Percentiles rank a stretch among this genome's conserved stretches.
These are phyloP conservation scores for Speoplatyrhinus poulsoni DNA, from an alignment of 2,113 vertebrate species.

Conservation along the genomic window DNA sequence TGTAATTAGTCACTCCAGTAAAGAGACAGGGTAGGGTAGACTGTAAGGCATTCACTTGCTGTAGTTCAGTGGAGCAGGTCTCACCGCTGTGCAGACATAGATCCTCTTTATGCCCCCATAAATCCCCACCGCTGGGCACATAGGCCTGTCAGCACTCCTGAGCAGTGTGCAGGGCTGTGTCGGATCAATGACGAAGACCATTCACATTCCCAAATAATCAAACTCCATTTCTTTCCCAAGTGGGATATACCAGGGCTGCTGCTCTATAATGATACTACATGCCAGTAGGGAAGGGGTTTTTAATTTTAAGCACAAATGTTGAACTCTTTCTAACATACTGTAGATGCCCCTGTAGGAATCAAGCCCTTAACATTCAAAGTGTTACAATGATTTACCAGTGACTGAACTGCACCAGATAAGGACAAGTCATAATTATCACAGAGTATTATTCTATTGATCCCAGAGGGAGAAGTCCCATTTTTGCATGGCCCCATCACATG, in stretches of 20 bases:
- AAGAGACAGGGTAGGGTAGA: conserved; percentile 52
- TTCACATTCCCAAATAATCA: conserved; percentile 45
- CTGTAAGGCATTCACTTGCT: conserved; percentile 59
- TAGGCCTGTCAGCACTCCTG: conserved; percentile 55
- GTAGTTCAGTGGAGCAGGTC: conserved; percentile 63
- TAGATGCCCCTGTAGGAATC: conserved; percentile 13
- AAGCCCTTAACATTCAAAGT: conserved; percentile 30
- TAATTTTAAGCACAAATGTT: conserved; percentile 5
- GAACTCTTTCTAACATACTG: conserved; percentile 9
- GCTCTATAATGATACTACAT: conserved; percentile 43
- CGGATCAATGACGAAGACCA: conserved; percentile 28
- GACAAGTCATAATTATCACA: conserved; percentile 11
- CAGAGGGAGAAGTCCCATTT: neutral
- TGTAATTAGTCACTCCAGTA: conserved; percentile 71
- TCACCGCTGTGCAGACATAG: conserved; percentile 45
- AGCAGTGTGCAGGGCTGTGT: conserved; percentile 36
- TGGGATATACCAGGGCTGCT: conserved; percentile 42
- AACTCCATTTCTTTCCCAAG: conserved; percentile 14
- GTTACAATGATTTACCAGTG: conserved; percentile 21
- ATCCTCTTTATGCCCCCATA: conserved; percentile 75
- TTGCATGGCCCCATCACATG: neutral
- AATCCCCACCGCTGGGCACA: conserved; percentile 66
- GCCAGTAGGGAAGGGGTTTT: conserved; percentile 31
- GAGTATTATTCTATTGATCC: neutral
- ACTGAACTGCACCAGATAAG: conserved; percentile 17